These are phyloP conservation scores for Anastrepha ludens DNA, from an alignment of 1,140 invertebrate species.

Conservation along the genomic window DNA sequence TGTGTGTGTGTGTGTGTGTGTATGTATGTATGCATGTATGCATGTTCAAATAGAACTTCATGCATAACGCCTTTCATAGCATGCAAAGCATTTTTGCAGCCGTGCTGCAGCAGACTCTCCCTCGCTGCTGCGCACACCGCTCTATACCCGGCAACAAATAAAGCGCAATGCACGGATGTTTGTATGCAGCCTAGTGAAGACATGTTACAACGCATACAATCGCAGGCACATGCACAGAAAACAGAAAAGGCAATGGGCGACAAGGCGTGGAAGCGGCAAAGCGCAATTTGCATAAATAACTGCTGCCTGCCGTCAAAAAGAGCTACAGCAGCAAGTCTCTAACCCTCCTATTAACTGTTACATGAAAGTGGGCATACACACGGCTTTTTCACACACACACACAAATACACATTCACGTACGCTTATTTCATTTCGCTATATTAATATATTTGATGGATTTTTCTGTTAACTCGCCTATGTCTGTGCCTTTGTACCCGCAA, in stretches of 20 bases:
- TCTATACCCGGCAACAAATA: not conserved
- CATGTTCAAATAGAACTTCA: not conserved
- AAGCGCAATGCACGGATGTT: not conserved
- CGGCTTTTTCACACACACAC: not conserved
- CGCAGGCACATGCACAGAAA: not conserved
- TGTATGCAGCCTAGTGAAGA: not conserved
- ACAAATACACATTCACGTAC: not conserved
- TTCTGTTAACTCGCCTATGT: not conserved
- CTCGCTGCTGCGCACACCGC: not conserved
- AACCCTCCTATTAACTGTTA: constrained; percentile 7
- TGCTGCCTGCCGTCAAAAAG: constrained; percentile 13
- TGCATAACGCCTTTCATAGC: constrained; percentile 33
- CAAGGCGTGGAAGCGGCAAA: constrained; percentile 20
- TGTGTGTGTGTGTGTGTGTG: not conserved
- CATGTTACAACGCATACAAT: not conserved
- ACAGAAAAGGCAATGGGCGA: not conserved
- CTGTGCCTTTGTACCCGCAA: not conserved
- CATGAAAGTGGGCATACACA: not conserved
- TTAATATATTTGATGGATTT: constrained; percentile 47
- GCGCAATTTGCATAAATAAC: constrained; percentile 40
- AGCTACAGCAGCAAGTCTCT: not conserved
- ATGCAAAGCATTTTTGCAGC: not conserved
- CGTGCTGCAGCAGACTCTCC: not conserved
- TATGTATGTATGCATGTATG: not conserved
- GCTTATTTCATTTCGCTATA: not conserved